Evolutionary conservation across 1,140 invertebrate genomes (phyloP), one percentile per base, ranked within the genome.

Genomic region (Ylistrum balloti): DNA sequence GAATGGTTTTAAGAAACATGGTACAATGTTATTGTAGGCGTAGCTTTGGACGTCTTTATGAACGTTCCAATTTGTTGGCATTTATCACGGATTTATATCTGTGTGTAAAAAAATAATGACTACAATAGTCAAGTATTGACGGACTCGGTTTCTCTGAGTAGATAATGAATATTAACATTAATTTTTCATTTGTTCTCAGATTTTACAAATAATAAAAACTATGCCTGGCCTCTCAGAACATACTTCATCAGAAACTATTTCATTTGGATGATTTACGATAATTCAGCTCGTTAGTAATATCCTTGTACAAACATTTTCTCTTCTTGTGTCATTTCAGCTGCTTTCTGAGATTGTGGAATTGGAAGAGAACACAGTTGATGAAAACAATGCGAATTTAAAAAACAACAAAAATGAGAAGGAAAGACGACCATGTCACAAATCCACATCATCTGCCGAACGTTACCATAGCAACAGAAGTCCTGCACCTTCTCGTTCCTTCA

Each of bases 301-400:
- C n/a, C n/a, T n/a, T n/a, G n/a, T n/a, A n/a, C n/a, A n/a, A n/a
- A n/a, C n/a, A n/a, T n/a, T n/a, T n/a, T n/a, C n/a, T n/a, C n/a
- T 74, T n/a, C 17, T 74, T 74, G 15, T 74, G 56, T 74, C 22
- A n/a, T 92, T 89, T 85, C 93, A 94, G 94, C 85, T 94, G 35
- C 92, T 94, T 86, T 93, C 94, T 35, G 94, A 93, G 32, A 94
- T 94, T 48, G 92, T 92, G 34, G 94, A 94, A 86, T 90, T 92
- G 15, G 94, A 94, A 85, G 90, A 92, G 28, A 91, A 90, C 32
- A 28, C 87, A 32, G 33, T 48, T 10, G 89, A 87, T 38, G 38
- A 91, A 22, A 41, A 48, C 86, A 89, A 38, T 34, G 85, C 33
- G 88, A 88, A 86, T 41, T 33, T 87, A 5, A 87, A 86, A 89